Percentiles rank a stretch among this genome's conserved stretches.
Conservation (phyloP, 2,113 vertebrate genomes). For the Eurystomus gularis region DNA sequence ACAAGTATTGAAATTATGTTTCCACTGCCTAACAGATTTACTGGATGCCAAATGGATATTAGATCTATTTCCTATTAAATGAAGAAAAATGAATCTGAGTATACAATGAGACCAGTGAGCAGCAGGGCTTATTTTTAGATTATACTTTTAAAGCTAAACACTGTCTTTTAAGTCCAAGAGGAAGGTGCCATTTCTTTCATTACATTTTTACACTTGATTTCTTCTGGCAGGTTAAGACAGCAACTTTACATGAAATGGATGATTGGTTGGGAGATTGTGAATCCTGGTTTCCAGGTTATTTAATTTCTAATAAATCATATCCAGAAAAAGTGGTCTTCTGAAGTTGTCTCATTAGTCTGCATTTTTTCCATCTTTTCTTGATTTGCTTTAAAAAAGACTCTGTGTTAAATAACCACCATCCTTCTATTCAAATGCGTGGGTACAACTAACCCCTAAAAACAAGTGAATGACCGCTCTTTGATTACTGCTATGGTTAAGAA, state of each 20-base stretch:
- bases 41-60: slow-evolving; percentile 15
- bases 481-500: background rate
- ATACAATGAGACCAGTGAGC: slow-evolving; percentile 37
- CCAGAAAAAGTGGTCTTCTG: slow-evolving; percentile 34
- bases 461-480: background rate
- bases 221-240: slow-evolving; percentile 59
- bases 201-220: slow-evolving; percentile 65
- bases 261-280: slow-evolving; percentile 48
- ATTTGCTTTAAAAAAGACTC: slow-evolving; percentile 16
- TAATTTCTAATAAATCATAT: slow-evolving; percentile 58
- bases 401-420: background rate
- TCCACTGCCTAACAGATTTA: background rate
- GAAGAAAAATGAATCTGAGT: slow-evolving; percentile 39
- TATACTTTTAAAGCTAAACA: slow-evolving; percentile 50
- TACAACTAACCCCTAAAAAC: background rate
- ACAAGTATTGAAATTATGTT: background rate
- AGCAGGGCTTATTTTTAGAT: slow-evolving; percentile 51
- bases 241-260: slow-evolving; percentile 52
- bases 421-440: background rate
- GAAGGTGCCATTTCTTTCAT: slow-evolving; percentile 53
- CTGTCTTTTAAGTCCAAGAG: slow-evolving; percentile 36
- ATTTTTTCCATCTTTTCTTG: slow-evolving; percentile 6
- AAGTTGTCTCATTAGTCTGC: slow-evolving; percentile 39
- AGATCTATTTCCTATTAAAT: slow-evolving; percentile 20
- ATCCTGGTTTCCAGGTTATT: slow-evolving; percentile 59